These are phyloP conservation scores for Drosophila helvetica DNA, from an alignment of 2,888 invertebrate species.

Conservation along the genomic window DNA sequence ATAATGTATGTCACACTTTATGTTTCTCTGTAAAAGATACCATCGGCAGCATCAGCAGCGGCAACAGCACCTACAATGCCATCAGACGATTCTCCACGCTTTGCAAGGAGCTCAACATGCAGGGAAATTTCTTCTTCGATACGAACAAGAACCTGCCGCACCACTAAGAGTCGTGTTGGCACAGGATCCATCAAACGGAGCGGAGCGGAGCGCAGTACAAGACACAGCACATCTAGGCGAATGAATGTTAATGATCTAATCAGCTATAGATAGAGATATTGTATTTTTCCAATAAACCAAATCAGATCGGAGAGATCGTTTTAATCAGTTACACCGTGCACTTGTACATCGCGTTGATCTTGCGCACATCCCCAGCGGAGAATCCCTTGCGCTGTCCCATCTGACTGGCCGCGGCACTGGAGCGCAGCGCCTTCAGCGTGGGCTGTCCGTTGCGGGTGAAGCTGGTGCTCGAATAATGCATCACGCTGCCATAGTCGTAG, in stretches of 20 bases:
- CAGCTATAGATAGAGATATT: constrained; percentile 32
- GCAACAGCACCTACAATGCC: constrained; percentile 76
- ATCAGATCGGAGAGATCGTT: not conserved
- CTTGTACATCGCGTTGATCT: constrained; percentile 81
- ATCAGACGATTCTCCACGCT: constrained; percentile 83
- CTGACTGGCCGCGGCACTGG: constrained; percentile 51
- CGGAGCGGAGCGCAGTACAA: constrained; percentile 17
- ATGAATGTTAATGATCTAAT: constrained; percentile 30
- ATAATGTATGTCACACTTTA: constrained; percentile 27
- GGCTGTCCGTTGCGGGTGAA: constrained; percentile 89
- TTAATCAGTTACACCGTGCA: constrained; percentile 54
- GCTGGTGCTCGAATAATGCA: constrained; percentile 91
- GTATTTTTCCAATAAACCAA: constrained; percentile 54
- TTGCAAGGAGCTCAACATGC: constrained; percentile 82
- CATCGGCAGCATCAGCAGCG: constrained; percentile 42
- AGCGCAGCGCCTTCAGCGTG: constrained; percentile 87
- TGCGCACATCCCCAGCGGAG: constrained; percentile 75
- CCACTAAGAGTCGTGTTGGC: constrained; percentile 60
- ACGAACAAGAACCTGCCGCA: constrained; percentile 81
- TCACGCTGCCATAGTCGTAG: constrained; percentile 92
- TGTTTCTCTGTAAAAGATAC: constrained; percentile 40
- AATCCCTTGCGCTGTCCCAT: constrained; percentile 81
- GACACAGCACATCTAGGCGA: constrained; percentile 28
- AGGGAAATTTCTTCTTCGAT: constrained; percentile 82
- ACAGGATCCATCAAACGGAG: constrained; percentile 5